phyloP scores from a whole-genome alignment of 2,113 vertebrate species.

The Otis tarda region DNA sequence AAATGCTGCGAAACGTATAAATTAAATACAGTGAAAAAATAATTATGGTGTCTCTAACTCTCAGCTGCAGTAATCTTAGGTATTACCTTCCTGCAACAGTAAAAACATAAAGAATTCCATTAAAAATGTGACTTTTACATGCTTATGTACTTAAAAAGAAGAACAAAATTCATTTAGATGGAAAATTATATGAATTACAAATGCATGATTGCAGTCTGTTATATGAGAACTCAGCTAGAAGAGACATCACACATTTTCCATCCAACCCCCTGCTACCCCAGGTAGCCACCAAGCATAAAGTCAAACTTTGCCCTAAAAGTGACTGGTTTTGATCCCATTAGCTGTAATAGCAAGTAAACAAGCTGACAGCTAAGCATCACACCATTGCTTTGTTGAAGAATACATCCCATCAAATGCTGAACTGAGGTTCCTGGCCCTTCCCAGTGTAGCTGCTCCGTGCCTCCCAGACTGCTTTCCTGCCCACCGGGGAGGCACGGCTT shows the following conservation, averaged over 20 bases:
- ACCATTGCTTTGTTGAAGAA: neutral
- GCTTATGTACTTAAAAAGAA: neutral
- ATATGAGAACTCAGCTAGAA: neutral
- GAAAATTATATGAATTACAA: neutral
- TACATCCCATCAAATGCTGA: neutral
- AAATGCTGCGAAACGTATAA: neutral
- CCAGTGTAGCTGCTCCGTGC: accelerated
- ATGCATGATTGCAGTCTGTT: neutral
- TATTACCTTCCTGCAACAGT: neutral
- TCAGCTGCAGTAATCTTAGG: neutral
- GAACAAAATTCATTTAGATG: neutral
- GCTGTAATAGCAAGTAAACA: neutral
- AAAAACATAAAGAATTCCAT: neutral
- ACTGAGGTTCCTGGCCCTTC: neutral
- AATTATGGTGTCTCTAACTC: neutral
- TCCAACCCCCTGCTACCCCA: neutral
- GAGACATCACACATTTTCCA: accelerated
- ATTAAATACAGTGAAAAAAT: neutral
- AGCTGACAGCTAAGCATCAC: neutral
- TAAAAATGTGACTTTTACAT: neutral
- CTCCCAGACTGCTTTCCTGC: neutral
- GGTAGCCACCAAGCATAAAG: neutral
- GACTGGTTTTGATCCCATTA: neutral
- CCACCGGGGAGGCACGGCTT: accelerated
- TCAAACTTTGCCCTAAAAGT: neutral